A percentile compares a stretch with the other conserved stretches of the same genome.
Evolutionary conservation across 2,113 vertebrate species (phyloP).

Genomic region (Zapus hudsonius): DNA sequence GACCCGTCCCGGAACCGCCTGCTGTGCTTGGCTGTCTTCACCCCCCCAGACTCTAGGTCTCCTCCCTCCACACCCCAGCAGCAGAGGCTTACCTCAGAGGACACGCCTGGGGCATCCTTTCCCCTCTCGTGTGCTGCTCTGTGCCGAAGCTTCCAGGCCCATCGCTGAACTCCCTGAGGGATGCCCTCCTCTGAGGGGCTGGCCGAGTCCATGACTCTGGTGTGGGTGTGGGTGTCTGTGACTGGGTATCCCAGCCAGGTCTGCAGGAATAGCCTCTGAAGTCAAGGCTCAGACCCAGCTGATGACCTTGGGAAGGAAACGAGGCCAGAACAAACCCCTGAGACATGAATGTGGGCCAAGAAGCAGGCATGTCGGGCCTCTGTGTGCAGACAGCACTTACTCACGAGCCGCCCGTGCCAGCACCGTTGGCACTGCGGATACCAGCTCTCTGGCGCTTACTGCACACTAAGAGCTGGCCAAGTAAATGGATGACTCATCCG

Average conservation of each 20-base stretch:
- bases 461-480: not conserved
- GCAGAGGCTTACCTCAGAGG: not conserved
- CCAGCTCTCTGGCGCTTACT: not conserved
- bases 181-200: not conserved
- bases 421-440: rapidly evolving
- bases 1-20: not conserved
- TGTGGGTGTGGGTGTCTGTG: not conserved
- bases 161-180: too few relatives aligned
- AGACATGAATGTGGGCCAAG: not conserved
- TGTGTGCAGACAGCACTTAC: not conserved
- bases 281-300: not conserved
- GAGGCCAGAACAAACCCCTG: not conserved
- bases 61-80: not conserved
- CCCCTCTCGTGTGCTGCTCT: not conserved
- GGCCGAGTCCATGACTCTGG: too few relatives aligned
- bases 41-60: not conserved
- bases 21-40: too few relatives aligned
- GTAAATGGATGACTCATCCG: not conserved
- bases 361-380: not conserved
- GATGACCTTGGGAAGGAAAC: not conserved
- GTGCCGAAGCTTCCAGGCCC: rapidly evolving
- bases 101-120: rapidly evolving
- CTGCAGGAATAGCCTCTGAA: not conserved
- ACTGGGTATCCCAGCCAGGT: not conserved
- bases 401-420: not conserved